phyloP scores from a whole-genome alignment of 2,888 invertebrate genomes.

The Tolmerus cingulatus region DNA sequence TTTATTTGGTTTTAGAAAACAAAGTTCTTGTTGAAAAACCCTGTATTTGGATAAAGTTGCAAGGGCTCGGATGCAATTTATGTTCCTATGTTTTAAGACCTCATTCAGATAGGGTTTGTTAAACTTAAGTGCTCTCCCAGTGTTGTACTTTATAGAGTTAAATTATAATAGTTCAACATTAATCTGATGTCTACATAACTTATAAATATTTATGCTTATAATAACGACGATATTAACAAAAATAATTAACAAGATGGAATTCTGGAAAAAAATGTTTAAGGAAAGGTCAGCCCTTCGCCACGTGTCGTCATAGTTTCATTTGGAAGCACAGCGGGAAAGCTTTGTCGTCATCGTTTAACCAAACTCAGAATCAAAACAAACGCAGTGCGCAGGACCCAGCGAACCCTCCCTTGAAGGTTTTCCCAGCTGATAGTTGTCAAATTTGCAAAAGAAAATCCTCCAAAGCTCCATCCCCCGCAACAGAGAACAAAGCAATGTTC shows the following conservation, averaged over 20 bases:
- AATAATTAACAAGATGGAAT: not conserved
- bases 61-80: too few relatives aligned
- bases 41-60: too few relatives aligned
- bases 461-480: not conserved
- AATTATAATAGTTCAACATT: too few relatives aligned
- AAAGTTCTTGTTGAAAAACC: too few relatives aligned
- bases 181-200: too few relatives aligned
- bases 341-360: constrained; percentile 10
- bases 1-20: too few relatives aligned
- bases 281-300: not conserved
- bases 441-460: not conserved
- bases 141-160: too few relatives aligned
- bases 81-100: too few relatives aligned
- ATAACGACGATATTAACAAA: too few relatives aligned
- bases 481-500: constrained; percentile 3
- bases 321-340: not conserved
- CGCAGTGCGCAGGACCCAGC: not conserved
- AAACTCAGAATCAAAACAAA: constrained; percentile 12
- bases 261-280: not conserved
- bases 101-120: too few relatives aligned
- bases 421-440: constrained; percentile 36
- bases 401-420: constrained; percentile 23
- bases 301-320: not conserved
- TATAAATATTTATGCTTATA: too few relatives aligned
- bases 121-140: too few relatives aligned